Percentiles rank a stretch among this genome's conserved stretches.
Evolutionary conservation across 2,113 vertebrate species (phyloP).

Genomic region (Perca flavescens): DNA sequence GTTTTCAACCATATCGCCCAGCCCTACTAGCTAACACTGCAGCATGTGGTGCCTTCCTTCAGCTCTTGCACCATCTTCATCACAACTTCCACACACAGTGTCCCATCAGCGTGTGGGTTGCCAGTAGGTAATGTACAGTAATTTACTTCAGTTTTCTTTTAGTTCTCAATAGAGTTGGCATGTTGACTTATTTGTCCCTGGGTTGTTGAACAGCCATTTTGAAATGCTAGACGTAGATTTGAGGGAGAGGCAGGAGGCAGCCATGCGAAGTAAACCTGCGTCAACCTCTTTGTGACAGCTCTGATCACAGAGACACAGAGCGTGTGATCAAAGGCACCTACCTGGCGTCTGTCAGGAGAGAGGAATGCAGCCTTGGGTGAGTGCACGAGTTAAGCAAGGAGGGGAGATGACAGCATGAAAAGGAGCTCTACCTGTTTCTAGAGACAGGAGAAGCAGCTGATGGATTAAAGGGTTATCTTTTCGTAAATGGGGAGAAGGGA

Average conservation of each 20-base stretch:
- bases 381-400: neutral
- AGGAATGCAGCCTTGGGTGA: slow-evolving; percentile 19
- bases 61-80: slow-evolving; percentile 13
- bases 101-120: slow-evolving; percentile 5
- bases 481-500: slow-evolving; percentile 24
- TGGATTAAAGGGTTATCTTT: slow-evolving; percentile 66
- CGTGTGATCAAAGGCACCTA: slow-evolving; percentile 57
- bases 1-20: no score
- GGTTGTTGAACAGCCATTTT: slow-evolving; percentile 53
- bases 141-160: slow-evolving; percentile 15
- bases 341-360: slow-evolving; percentile 46
- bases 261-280: neutral
- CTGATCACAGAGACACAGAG: slow-evolving; percentile 43
- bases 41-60: neutral
- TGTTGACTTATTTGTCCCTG: slow-evolving; percentile 43
- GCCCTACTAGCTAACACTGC: neutral
- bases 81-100: neutral
- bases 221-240: slow-evolving; percentile 15
- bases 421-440: slow-evolving; percentile 29
- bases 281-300: slow-evolving; percentile 42
- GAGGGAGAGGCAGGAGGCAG: slow-evolving; percentile 24
- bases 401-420: slow-evolving; percentile 52
- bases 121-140: neutral
- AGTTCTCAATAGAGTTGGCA: slow-evolving; percentile 19
- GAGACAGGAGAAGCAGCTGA: slow-evolving; percentile 43